phyloP scores from a whole-genome alignment of 2,888 invertebrate genomes.

The Cotesia congregata region DNA sequence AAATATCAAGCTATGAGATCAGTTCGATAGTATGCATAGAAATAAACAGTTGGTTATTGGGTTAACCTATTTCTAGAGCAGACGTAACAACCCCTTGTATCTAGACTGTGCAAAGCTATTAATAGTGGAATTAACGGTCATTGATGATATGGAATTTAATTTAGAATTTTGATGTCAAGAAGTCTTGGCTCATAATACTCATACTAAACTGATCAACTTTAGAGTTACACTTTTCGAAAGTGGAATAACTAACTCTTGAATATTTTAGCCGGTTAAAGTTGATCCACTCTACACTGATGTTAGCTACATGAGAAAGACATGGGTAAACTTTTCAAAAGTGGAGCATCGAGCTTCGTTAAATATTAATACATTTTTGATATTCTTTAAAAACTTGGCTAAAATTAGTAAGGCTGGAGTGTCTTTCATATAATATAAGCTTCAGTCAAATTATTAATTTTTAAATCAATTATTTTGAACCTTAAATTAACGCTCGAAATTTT shows the following conservation, averaged over 20 bases:
- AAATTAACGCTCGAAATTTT: too few relatives aligned
- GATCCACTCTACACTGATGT: constrained; percentile 32
- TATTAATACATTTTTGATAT: neutral
- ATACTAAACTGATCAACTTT: constrained; percentile 6
- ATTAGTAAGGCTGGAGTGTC: too few relatives aligned
- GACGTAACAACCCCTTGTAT: too few relatives aligned
- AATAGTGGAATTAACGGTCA: too few relatives aligned
- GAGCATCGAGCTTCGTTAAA: neutral
- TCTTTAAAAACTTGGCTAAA: too few relatives aligned
- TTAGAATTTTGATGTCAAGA: neutral
- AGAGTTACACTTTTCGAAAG: constrained; percentile 23
- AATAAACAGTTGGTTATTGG: neutral
- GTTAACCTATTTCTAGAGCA: too few relatives aligned
- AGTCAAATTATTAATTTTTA: too few relatives aligned
- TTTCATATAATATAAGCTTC: too few relatives aligned
- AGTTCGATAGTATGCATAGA: constrained; percentile 47
- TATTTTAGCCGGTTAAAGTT: constrained; percentile 38
- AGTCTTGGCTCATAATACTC: constrained; percentile 9
- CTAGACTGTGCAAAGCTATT: too few relatives aligned
- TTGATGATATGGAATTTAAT: too few relatives aligned
- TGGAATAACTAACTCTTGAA: constrained; percentile 35
- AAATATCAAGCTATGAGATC: constrained; percentile 52
- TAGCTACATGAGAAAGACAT: neutral
- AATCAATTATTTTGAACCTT: too few relatives aligned
- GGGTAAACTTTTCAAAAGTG: neutral